These are phyloP conservation scores for Nysson spinosus DNA, from an alignment of 2,888 invertebrate genomes.

Conservation along the genomic window DNA sequence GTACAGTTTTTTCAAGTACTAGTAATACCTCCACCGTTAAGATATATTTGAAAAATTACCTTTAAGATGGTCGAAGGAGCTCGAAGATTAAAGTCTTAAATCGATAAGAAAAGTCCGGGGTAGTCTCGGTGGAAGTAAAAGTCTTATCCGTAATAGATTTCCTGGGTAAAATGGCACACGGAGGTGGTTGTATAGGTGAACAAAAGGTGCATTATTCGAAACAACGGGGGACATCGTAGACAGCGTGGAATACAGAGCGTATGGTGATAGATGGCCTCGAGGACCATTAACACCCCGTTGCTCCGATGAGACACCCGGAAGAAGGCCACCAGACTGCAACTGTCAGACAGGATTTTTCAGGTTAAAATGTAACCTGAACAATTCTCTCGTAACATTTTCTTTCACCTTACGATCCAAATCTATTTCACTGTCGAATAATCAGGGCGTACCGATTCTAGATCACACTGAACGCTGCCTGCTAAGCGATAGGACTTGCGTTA, in stretches of 20 bases:
- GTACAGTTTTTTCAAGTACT: too few species aligned
- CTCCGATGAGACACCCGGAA: slow-evolving; percentile 44
- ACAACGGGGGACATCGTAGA: slow-evolving; percentile 52
- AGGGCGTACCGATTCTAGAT: background rate
- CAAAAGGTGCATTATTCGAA: slow-evolving; percentile 58
- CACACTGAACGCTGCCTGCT: slow-evolving; percentile 19
- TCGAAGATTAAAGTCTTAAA: too few species aligned
- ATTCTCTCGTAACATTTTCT: slow-evolving; percentile 32
- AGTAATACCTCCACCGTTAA: too few species aligned
- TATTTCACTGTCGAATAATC: background rate
- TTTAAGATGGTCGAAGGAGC: too few species aligned
- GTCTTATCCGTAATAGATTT: too few species aligned
- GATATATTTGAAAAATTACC: too few species aligned
- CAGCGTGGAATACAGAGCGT: slow-evolving; percentile 43
- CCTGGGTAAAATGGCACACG: slow-evolving; percentile 13
- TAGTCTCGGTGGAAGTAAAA: too few species aligned
- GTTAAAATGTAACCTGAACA: slow-evolving; percentile 50
- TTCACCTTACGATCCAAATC: too few species aligned
- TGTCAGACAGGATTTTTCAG: slow-evolving; percentile 8
- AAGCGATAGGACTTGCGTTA: slow-evolving; percentile 23
- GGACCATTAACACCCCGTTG: slow-evolving; percentile 67
- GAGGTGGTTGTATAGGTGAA: slow-evolving; percentile 53
- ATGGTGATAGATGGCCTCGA: slow-evolving; percentile 66
- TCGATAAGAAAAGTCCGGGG: too few species aligned
- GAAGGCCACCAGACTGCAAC: slow-evolving; percentile 26